phyloP scores from a whole-genome alignment of 1,140 invertebrate species.

The Drosophila cardini region DNA sequence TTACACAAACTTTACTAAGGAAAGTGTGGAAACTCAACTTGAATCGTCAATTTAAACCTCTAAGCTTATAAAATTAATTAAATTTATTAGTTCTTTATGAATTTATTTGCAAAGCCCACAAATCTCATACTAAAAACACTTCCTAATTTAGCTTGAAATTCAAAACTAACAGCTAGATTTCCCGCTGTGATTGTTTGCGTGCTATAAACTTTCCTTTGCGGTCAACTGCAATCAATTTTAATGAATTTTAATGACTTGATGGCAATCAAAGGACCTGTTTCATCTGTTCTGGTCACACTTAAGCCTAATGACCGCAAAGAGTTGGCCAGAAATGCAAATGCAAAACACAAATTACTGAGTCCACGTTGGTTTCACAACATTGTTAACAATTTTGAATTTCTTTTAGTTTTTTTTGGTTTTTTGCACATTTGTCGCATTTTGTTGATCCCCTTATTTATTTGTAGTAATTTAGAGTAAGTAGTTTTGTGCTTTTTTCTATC shows the following conservation, averaged over 20 bases:
- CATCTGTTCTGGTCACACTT: constrained; percentile 54
- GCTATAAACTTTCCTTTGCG: constrained; percentile 2
- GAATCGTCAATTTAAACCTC: too few species aligned
- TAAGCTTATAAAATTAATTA: too few species aligned
- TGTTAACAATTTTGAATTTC: constrained; percentile 52
- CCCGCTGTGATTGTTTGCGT: constrained; percentile 50
- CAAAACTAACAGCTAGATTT: not conserved
- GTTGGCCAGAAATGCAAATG: constrained; percentile 60
- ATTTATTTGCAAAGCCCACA: too few species aligned
- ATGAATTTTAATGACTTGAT: constrained; percentile 68
- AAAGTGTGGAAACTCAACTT: too few species aligned
- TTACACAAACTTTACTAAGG: too few species aligned
- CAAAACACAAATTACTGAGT: constrained; percentile 53
- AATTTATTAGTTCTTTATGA: too few species aligned
- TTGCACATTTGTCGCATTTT: constrained; percentile 72
- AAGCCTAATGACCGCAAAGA: constrained; percentile 62
- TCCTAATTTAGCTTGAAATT: too few species aligned
- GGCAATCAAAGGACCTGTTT: constrained; percentile 43
- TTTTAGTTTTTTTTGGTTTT: constrained; percentile 5
- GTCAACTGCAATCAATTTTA: constrained; percentile 64
- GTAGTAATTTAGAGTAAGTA: constrained; percentile 68
- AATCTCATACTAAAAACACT: too few species aligned
- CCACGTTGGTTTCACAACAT: constrained; percentile 61
- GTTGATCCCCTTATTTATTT: constrained; percentile 80
- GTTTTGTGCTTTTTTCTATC: constrained; percentile 33